phyloP scores from a whole-genome alignment of 2,888 invertebrate species.

The Dyspetes luteomarginatus region DNA sequence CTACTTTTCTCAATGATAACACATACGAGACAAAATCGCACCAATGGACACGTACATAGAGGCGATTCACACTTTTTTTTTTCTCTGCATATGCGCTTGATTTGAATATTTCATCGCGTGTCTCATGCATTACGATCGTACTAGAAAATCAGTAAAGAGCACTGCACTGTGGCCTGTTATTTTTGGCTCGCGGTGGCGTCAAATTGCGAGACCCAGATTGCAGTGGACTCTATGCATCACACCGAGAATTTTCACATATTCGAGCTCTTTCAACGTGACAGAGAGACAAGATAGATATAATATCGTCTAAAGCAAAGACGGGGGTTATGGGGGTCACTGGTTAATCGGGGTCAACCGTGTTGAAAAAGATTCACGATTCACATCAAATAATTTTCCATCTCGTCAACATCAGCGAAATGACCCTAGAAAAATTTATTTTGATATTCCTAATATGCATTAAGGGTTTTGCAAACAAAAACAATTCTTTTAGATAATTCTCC shows the following conservation, averaged over 20 bases:
- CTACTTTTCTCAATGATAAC: background rate
- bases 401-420: background rate
- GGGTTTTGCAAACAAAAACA: no score
- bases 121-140: slow-evolving; percentile 21
- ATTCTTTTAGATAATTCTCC: no score
- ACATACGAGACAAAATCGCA: background rate
- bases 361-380: background rate
- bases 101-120: slow-evolving; percentile 22
- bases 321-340: background rate
- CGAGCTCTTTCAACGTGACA: background rate
- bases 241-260: slow-evolving; percentile 16
- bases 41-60: background rate
- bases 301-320: background rate
- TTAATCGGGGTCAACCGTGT: background rate
- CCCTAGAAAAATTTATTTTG: background rate
- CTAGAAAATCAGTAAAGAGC: slow-evolving; percentile 37
- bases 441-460: no score
- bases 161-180: slow-evolving; percentile 47
- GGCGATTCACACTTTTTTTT: background rate
- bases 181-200: slow-evolving; percentile 38
- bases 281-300: slow-evolving; percentile 34
- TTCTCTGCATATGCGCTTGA: background rate
- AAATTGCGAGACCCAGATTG: slow-evolving; percentile 49
- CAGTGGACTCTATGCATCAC: slow-evolving; percentile 28
- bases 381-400: background rate